Evolutionary conservation across 2,888 invertebrate genomes (phyloP).

Genomic region (Pyralis farinalis): DNA sequence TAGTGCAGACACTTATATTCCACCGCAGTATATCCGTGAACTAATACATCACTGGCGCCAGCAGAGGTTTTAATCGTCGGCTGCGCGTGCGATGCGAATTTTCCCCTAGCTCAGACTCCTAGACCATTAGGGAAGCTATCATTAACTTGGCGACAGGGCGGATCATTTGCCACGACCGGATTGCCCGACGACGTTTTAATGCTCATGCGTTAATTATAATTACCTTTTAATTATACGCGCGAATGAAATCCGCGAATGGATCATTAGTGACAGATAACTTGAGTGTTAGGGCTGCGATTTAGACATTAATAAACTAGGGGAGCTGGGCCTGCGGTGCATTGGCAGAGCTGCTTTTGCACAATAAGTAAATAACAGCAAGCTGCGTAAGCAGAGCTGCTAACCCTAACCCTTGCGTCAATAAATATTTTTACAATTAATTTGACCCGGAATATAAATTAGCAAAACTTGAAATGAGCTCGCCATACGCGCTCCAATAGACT

Average conservation of each 20-base stretch:
- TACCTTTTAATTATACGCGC: slow-evolving; percentile 36
- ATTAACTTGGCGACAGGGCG: slow-evolving; percentile 70
- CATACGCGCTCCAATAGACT: too few relatives aligned
- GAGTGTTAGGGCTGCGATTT: background rate
- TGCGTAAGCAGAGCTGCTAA: too few relatives aligned
- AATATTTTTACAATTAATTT: too few relatives aligned
- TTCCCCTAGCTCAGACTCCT: slow-evolving; percentile 37
- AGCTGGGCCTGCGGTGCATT: too few relatives aligned
- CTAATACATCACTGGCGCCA: slow-evolving; percentile 71
- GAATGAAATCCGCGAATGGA: slow-evolving; percentile 22
- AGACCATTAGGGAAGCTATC: slow-evolving; percentile 69
- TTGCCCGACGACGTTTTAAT: slow-evolving; percentile 39
- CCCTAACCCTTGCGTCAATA: too few relatives aligned
- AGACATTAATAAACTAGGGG: too few relatives aligned
- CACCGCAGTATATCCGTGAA: slow-evolving; percentile 56
- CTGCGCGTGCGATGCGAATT: slow-evolving; percentile 70
- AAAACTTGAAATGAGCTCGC: too few relatives aligned
- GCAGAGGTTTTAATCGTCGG: slow-evolving; percentile 49
- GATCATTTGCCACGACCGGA: slow-evolving; percentile 49
- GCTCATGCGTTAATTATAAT: slow-evolving; percentile 38
- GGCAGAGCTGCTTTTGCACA: too few relatives aligned
- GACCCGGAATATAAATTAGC: too few relatives aligned
- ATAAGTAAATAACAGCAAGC: too few relatives aligned
- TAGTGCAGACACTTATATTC: slow-evolving; percentile 41
- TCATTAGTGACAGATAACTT: slow-evolving; percentile 2